Percentiles rank a stretch among this genome's conserved stretches.
Conservation (phyloP, 2,113 vertebrate genomes). For the Percopsis transmontana region DNA sequence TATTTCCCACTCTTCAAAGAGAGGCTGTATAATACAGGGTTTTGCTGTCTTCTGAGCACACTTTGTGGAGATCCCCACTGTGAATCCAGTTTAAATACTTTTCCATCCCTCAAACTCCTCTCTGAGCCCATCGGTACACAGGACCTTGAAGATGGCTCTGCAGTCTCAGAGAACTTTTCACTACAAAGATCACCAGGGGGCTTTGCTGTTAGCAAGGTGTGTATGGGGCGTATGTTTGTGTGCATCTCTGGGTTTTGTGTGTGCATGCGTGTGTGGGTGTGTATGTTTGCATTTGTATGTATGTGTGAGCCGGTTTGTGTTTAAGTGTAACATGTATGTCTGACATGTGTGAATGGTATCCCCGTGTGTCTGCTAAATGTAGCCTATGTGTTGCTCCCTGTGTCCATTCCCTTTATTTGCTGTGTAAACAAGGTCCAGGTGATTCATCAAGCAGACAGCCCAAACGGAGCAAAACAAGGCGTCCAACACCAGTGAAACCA, state of each 20-base stretch:
- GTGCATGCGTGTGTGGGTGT: constrained; percentile 32
- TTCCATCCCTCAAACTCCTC: constrained; percentile 70
- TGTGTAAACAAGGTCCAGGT: constrained; percentile 17
- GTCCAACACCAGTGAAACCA: neutral
- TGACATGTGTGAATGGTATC: neutral
- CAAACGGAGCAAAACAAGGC: neutral
- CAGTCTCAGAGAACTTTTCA: constrained; percentile 61
- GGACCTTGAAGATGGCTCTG: constrained; percentile 65
- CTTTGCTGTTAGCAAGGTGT: constrained; percentile 46
- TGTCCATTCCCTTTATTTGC: constrained; percentile 22
- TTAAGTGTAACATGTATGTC: neutral
- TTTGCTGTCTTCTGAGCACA: constrained; percentile 62
- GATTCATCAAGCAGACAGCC: constrained; percentile 27
- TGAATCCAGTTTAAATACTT: constrained; percentile 71
- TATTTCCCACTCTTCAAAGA: constrained; percentile 78
- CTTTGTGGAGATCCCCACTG: constrained; percentile 73
- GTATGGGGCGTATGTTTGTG: constrained; percentile 35
- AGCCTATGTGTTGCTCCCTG: neutral
- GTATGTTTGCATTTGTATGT: neutral
- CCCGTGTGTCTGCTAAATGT: neutral
- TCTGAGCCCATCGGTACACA: constrained; percentile 55
- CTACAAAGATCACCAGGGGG: constrained; percentile 61
- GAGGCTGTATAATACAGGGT: constrained; percentile 61
- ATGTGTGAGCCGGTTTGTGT: neutral
- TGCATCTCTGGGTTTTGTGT: constrained; percentile 11